Percentiles rank a stretch among this genome's conserved stretches.
Conservation (phyloP, 2,888 invertebrate species). For the Apocheima hispidaria region DNA sequence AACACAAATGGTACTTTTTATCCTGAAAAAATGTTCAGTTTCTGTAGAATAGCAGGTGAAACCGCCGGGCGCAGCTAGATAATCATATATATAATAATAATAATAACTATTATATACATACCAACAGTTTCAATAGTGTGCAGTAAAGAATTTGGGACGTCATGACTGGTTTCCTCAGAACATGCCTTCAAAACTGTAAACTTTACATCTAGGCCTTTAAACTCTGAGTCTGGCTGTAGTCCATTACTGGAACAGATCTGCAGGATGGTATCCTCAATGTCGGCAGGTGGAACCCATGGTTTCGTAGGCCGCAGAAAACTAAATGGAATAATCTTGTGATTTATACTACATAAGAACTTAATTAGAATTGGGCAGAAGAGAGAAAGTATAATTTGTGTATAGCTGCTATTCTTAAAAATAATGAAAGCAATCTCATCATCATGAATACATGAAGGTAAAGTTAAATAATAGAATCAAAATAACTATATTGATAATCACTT, state of each 20-base stretch:
- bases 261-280: conserved; percentile 87
- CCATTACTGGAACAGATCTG: conserved; percentile 87
- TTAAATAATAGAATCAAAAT: not conserved
- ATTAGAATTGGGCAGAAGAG: not conserved
- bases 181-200: conserved; percentile 90
- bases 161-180: conserved; percentile 89
- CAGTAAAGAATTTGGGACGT: conserved; percentile 94
- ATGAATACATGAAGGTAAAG: not conserved
- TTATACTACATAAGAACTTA: not conserved
- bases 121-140: conserved; percentile 90
- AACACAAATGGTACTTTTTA: too few species aligned
- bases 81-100: not conserved
- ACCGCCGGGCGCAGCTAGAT: too few species aligned
- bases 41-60: too few species aligned
- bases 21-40: too few species aligned
- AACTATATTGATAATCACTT: conserved; percentile 45
- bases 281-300: conserved; percentile 90
- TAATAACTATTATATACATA: conserved; percentile 69
- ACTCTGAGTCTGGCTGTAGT: conserved; percentile 70
- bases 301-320: conserved; percentile 92
- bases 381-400: not conserved
- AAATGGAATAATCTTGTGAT: conserved; percentile 44
- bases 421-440: not conserved
- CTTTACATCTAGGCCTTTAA: conserved; percentile 85
- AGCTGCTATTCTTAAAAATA: not conserved